Evolutionary conservation across 2,113 vertebrate genomes (phyloP).

Genomic region (Nesoenas mayeri): DNA sequence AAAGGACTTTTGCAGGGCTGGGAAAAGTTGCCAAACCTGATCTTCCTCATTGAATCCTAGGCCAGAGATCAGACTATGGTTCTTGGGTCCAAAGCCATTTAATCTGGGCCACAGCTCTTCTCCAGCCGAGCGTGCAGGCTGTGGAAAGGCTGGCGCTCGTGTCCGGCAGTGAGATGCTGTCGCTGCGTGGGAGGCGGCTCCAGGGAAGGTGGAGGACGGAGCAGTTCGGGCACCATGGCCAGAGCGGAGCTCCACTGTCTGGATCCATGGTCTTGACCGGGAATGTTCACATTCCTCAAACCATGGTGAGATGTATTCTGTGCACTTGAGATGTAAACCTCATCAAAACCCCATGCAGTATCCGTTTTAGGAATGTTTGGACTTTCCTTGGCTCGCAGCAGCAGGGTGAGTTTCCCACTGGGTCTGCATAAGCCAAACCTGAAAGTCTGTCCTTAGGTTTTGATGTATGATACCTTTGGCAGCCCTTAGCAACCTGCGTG

Average conservation of each 20-base stretch:
- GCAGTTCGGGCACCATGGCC: neutral
- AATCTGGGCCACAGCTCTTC: neutral
- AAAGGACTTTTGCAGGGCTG: neutral
- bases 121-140: rapidly evolving
- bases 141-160: rapidly evolving
- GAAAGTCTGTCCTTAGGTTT: neutral
- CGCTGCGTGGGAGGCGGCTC: rapidly evolving
- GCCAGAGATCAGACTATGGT: neutral
- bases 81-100: neutral
- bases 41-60: neutral
- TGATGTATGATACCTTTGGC: neutral
- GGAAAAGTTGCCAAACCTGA: neutral
- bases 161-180: neutral
- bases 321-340: neutral
- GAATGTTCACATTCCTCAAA: neutral
- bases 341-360: neutral
- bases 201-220: neutral
- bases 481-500: rapidly evolving
- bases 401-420: neutral
- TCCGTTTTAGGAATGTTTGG: neutral
- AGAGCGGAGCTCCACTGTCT: neutral
- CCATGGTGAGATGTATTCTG: neutral
- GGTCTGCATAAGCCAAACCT: neutral
- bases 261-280: neutral
- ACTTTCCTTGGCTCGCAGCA: neutral